phyloP scores from a whole-genome alignment of 2,113 vertebrate genomes.

The Phylloscopus trochiloides region DNA sequence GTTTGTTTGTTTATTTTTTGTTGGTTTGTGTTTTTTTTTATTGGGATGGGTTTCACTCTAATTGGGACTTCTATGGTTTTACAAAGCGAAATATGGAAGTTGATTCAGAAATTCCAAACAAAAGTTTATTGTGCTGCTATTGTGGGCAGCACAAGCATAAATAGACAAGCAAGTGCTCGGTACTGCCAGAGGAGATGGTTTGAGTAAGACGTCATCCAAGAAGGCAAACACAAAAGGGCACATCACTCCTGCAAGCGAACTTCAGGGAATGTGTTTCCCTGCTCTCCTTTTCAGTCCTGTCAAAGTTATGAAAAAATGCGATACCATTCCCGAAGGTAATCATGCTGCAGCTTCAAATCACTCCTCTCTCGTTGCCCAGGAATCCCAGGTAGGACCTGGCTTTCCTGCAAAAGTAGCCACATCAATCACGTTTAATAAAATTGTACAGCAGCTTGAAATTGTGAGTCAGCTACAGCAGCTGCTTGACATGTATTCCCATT shows the following conservation, averaged over 20 bases:
- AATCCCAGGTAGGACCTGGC: neutral
- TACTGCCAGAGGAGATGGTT: neutral
- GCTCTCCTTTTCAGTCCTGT: neutral
- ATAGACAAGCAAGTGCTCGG: neutral
- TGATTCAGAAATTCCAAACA: neutral
- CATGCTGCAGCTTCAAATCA: neutral
- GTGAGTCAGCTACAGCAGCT: neutral
- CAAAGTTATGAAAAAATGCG: neutral
- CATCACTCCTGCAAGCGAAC: neutral
- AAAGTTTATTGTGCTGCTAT: neutral
- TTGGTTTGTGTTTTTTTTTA: neutral
- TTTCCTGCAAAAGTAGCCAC: neutral
- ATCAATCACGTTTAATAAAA: neutral
- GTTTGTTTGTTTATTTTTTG: neutral
- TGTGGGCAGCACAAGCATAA: neutral
- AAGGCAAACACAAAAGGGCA: neutral
- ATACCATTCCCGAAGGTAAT: neutral
- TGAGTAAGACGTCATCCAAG: neutral
- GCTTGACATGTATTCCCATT: neutral
- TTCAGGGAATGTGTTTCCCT: neutral
- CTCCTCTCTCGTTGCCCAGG: neutral
- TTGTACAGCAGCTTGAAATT: neutral
- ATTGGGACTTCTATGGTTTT: neutral
- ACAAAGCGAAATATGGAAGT: neutral
- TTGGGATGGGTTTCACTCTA: neutral